Percentiles rank a stretch among this genome's conserved stretches.
Conservation (phyloP, 2,797 vertebrate genomes). For the Podargus strigoides region DNA sequence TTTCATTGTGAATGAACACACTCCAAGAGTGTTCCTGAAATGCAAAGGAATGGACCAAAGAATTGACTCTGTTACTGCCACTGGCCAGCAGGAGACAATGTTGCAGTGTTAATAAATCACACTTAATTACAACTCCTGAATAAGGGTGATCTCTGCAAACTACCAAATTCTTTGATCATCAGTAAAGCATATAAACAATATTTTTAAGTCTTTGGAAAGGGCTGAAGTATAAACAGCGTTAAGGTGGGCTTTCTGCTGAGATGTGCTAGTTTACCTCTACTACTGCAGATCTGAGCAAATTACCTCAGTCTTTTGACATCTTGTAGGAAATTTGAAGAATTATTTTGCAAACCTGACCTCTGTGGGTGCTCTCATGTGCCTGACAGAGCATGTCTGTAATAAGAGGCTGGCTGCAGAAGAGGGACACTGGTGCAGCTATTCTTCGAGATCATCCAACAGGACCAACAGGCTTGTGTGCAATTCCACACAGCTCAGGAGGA, state of each 20-base stretch:
- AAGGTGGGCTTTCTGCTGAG: neutral
- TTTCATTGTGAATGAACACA: neutral
- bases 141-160: neutral
- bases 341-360: neutral
- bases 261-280: neutral
- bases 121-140: neutral
- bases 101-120: neutral
- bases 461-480: constrained; percentile 28
- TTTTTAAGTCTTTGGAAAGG: neutral
- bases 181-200: neutral
- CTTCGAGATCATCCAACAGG: constrained; percentile 17
- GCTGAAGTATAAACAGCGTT: neutral
- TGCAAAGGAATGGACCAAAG: neutral
- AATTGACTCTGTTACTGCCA: neutral
- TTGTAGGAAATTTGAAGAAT: neutral
- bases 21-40: neutral
- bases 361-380: neutral
- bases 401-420: neutral
- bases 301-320: neutral
- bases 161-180: neutral
- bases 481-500: constrained; percentile 12
- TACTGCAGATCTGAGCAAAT: neutral
- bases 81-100: neutral
- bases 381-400: neutral
- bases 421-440: neutral